Evolutionary conservation across 2,113 vertebrate genomes (phyloP).

Genomic region (Corythornis madagascariensis): DNA sequence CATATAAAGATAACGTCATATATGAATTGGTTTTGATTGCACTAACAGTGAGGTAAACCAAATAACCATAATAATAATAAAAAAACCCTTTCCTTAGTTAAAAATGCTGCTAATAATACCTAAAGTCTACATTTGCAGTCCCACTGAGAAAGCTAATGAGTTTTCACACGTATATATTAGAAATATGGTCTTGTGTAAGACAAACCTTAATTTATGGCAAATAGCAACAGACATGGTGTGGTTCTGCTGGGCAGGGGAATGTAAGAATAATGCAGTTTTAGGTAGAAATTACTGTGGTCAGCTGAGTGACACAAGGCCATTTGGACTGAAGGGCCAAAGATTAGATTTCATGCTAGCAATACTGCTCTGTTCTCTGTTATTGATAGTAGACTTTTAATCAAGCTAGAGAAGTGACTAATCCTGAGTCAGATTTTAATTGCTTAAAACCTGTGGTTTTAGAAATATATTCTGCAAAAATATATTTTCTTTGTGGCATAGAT

Average conservation of each 20-base stretch:
- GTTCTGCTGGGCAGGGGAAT: background rate
- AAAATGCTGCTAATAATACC: background rate
- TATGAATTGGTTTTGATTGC: background rate
- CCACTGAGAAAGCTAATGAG: background rate
- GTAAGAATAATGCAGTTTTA: background rate
- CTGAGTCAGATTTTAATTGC: background rate
- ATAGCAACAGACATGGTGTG: background rate
- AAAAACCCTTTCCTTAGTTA: background rate
- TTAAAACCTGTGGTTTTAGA: background rate
- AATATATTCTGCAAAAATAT: background rate
- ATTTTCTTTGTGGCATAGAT: background rate
- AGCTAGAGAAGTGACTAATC: background rate
- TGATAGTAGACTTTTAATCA: background rate
- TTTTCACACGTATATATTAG: background rate
- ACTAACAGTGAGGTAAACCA: background rate
- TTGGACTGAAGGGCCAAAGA: background rate
- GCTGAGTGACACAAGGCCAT: background rate
- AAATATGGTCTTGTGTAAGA: background rate
- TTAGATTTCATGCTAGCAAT: background rate
- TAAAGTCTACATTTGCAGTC: background rate
- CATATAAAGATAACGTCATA: background rate
- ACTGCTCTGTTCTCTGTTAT: background rate
- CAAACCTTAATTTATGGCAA: fast-evolving
- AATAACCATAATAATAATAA: background rate
- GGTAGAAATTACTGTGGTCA: background rate